Evolutionary conservation across 2,888 invertebrate species (phyloP), one percentile per base, ranked within the genome.

Genomic region (Cecidostiba fungosa): DNA sequence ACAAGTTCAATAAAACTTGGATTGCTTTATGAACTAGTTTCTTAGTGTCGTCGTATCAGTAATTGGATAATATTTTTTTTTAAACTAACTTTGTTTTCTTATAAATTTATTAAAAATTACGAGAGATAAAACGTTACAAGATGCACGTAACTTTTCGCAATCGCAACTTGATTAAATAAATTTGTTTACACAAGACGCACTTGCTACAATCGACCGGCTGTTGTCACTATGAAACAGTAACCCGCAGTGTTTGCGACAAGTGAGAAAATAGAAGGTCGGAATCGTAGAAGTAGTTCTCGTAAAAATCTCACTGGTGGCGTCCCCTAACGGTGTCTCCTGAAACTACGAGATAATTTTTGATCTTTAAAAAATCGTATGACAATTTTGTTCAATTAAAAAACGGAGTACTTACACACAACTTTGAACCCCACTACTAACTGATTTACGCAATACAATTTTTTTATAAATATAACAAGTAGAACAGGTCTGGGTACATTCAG

Each of bases 41-140:
- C 16, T 23, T 23, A 59, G n/a, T 47, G 43, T 70, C 79, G 47
- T 36, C 36, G 43, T 73, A 36, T 39, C 77, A 23, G 54, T 59
- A 43, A 3, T 3, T 32, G n/a, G n/a, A n/a, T n/a, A n/a, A n/a
- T n/a, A n/a, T n/a, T 50, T 50, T 50, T 19, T 50, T 50, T 16
- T 2, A 19, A 19, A 19, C 19, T 50, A 50, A 6, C 5, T 54
- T 54, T 54, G 54, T 19, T 50, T 50, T 50, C 19, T 54, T n/a
- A 54, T n/a, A 54, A 5, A 50, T 50, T 50, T 16, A 50, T 50
- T 16, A 16, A n/a, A 4, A n/a, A 54, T 54, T 54, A 0, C n/a
- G 19, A 3, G 14, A n/a, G 19, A 23, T 1, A 59, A 1, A 59
- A 59, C 14, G 19, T 59, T 59, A 59, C 23, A 50, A 50, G 19